phyloP scores from a whole-genome alignment of 1,140 invertebrate genomes.

The Atta cephalotes region DNA sequence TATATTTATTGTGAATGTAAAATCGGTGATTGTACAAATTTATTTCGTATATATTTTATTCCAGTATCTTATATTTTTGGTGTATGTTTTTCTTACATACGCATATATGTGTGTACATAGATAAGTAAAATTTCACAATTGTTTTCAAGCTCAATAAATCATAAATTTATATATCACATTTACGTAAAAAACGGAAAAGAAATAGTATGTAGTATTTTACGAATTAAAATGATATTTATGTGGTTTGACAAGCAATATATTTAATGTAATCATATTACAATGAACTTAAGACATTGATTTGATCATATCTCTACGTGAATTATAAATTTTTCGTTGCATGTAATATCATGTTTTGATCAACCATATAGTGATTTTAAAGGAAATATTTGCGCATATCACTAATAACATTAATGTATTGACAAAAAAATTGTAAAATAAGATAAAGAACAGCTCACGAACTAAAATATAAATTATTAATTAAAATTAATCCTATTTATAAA shows the following conservation, averaged over 20 bases:
- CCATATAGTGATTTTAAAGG: not conserved
- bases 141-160: not conserved
- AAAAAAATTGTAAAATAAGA: conserved; percentile 41
- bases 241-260: not conserved
- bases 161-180: not conserved
- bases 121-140: not conserved
- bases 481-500: conserved; percentile 7
- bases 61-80: not conserved
- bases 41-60: not conserved
- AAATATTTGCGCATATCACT: not conserved
- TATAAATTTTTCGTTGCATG: not conserved
- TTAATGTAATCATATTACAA: conserved; percentile 11
- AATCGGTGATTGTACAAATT: not conserved
- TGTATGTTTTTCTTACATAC: not conserved
- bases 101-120: not conserved
- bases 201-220: not conserved
- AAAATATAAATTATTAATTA: conserved; percentile 29
- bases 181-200: not conserved
- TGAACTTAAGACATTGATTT: not conserved
- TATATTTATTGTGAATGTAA: conserved; percentile 9
- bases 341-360: not conserved
- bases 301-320: not conserved
- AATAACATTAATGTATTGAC: not conserved
- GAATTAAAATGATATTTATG: not conserved
- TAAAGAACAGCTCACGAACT: conserved; percentile 13